phyloP scores from a whole-genome alignment of 2,888 invertebrate genomes.

The Hipparchia sbordonii region DNA sequence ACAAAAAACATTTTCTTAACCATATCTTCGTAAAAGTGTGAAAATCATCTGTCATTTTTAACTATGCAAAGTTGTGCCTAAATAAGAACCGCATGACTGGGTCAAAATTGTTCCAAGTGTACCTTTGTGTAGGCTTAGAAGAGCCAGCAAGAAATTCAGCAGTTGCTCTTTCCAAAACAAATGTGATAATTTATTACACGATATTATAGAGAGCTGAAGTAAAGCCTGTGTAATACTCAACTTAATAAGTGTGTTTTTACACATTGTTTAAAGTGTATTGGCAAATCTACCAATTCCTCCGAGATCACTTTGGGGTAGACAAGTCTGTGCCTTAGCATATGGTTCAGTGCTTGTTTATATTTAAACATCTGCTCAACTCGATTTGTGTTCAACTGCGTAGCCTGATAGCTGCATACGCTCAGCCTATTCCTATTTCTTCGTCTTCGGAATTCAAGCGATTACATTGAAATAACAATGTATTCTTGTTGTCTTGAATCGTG shows the following conservation, averaged over 20 bases:
- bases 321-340: neutral
- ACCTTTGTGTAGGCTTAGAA: too few species aligned
- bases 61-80: neutral
- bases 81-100: too few species aligned
- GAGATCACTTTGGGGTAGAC: too few species aligned
- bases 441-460: constrained; percentile 52
- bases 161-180: neutral
- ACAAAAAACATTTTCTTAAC: too few species aligned
- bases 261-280: too few species aligned
- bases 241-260: too few species aligned
- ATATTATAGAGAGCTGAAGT: too few species aligned
- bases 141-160: neutral
- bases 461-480: constrained; percentile 83
- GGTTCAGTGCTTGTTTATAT: neutral
- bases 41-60: neutral
- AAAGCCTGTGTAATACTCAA: too few species aligned
- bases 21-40: too few species aligned
- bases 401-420: constrained; percentile 39
- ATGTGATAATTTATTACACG: too few species aligned
- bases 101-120: too few species aligned
- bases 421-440: constrained; percentile 50
- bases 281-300: too few species aligned
- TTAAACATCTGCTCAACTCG: neutral
- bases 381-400: neutral
- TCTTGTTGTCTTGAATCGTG: constrained; percentile 42